Evolutionary conservation across 2,113 vertebrate genomes (phyloP).

Genomic region (Typhlomys cinereus): DNA sequence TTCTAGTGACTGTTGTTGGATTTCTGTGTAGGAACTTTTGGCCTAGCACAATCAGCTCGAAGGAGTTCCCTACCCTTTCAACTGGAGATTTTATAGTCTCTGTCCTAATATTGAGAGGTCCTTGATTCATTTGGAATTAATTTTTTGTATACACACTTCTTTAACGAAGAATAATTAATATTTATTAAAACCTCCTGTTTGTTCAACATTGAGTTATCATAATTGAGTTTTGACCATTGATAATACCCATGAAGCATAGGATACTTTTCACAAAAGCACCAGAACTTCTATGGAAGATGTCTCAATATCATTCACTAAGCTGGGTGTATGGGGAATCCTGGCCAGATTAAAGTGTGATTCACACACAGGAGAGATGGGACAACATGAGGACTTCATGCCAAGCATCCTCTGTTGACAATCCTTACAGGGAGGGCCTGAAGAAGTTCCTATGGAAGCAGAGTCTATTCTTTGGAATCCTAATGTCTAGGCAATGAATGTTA

Average conservation of each 20-base stretch:
- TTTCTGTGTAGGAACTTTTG: too few relatives aligned
- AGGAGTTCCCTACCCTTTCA: too few relatives aligned
- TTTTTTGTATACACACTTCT: too few relatives aligned
- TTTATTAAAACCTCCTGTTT: not conserved
- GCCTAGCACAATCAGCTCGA: too few relatives aligned
- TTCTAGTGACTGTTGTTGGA: too few relatives aligned
- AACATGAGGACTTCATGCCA: not conserved
- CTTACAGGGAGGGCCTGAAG: accelerated
- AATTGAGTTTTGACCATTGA: not conserved
- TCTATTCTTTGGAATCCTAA: not conserved
- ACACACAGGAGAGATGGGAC: accelerated
- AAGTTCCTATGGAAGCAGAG: not conserved
- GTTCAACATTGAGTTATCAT: not conserved
- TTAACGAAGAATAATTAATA: not conserved
- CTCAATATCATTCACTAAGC: not conserved
- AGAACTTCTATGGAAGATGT: not conserved
- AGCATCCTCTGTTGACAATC: not conserved
- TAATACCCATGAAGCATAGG: not conserved
- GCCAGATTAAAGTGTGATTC: too few relatives aligned
- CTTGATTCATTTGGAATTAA: too few relatives aligned
- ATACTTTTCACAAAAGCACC: not conserved
- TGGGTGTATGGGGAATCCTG: not conserved
- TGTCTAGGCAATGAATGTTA: not conserved
- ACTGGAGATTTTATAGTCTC: too few relatives aligned
- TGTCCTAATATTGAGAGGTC: too few relatives aligned